Evolutionary conservation across 2,888 invertebrate genomes (phyloP), one percentile per base, ranked within the genome.

Genomic region (Kuschelorhynchus macadamiae): DNA sequence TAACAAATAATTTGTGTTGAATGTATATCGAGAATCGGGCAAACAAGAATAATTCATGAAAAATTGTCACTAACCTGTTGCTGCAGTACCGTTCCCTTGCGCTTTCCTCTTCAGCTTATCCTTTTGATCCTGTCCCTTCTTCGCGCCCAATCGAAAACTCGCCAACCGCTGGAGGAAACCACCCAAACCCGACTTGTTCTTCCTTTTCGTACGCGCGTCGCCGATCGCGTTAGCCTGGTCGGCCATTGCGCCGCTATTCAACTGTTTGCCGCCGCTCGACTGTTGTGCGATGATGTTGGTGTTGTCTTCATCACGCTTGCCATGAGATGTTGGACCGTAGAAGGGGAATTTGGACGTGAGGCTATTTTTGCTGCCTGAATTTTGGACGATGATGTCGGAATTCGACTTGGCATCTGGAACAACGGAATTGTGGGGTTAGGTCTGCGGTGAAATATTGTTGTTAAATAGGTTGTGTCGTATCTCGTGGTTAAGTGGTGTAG

Each of bases 71-170:
- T 41, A 18, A 67, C 67, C 67, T 67, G 59, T 20, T 20, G 59
- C 25, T 0, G 57, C 46, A 11, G 55, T 25, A 9, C 52, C 56
- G 42, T 59, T 72, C 65, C 33, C 69, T 53, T 44, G 47, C 67
- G 49, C 68, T 63, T 85, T 85, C 73, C 85, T 85, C 71, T 86
- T 85, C 67, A 84, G 81, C 62, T 79, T 79, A 42, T 76, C 79
- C 65, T 79, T 79, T 56, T 79, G 78, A 44, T 77, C 77, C 59
- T 76, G 76, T 25, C 76, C 76, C 76, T 88, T 88, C 53, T 92
- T 87, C 77, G 90, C 87, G 70, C 93, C 92, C 81, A 94, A 94
- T 70, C 94, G 87, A 83, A 91, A 89, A 82, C 90, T 90, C 65
- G 91, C 88, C 83, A 91, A 88, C 71, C 91, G 84, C 82, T 91